Evolutionary conservation across 1,140 invertebrate species (phyloP), one percentile per base, ranked within the genome.

Genomic region (Euglossa dilemma): DNA sequence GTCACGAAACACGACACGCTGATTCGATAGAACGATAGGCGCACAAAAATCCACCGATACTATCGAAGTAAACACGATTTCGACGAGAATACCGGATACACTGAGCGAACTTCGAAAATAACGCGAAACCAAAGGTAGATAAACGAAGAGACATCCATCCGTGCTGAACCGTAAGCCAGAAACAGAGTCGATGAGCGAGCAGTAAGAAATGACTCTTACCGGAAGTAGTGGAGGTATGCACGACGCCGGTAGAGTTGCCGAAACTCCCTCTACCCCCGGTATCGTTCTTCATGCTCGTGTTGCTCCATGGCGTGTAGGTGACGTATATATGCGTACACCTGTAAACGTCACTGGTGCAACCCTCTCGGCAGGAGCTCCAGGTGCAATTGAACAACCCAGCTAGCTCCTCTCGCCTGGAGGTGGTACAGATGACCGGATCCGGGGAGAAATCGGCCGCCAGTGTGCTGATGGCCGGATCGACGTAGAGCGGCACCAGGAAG

Each of bases 391-490:
- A 97, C 59, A 98, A 94, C 2, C 97, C 97, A 57, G 95, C 95
- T 59, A 96, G 94, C 87, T 98, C 96, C 89, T 97, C 97, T n/a
- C 96, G 94, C 36, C 97, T 93, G 25, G 96, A 95, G 1, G 97
- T 97, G 0, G 97, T 95, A 93, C 98, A 98, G 64, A 96, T 95
- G 11, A 97, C 97, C 12, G 97, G 97, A 73, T 96, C 94, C 2
- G 96, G 96, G 61, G 97, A 96, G 92, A 98, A 98, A 93, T 98
- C 97, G 64, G 97, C 97, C 6, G 96, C 96, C 72, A 98, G 93
- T 8, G 97, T 98, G 88, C 97, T 98, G 83, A 98, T 96, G n/a
- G 97, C 97, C 47, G 97, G 97, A 93, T 98, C 97, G 61, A 98
- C 97, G 93, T 98, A 98, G n/a, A 98, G 95, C 64, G 97, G 98